Evolutionary conservation across 2,888 invertebrate genomes (phyloP).

Genomic region (Ellobium chinense): DNA sequence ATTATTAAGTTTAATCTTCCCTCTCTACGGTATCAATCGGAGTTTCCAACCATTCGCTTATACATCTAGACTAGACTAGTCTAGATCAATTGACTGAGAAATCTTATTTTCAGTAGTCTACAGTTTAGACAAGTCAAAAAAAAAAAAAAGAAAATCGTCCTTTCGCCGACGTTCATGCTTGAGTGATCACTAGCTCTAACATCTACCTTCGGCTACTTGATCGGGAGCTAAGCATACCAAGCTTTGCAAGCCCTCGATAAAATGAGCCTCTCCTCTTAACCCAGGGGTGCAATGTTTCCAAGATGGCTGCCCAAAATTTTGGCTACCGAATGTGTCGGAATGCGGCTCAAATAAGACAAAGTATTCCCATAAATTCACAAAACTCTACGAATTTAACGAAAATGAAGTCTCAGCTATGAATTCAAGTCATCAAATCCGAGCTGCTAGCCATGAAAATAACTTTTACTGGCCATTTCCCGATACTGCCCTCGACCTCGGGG

Average conservation of each 20-base stretch:
- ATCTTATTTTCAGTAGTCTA: too few species aligned
- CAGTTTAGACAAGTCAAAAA: too few species aligned
- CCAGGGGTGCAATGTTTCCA: slow-evolving; percentile 50
- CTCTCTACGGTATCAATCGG: too few species aligned
- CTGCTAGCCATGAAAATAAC: background rate
- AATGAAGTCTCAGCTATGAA: background rate
- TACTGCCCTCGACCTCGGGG: background rate
- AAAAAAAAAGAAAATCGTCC: too few species aligned
- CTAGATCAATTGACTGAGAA: too few species aligned
- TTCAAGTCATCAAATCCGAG: background rate
- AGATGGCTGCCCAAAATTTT: slow-evolving; percentile 61
- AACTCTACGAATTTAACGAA: background rate
- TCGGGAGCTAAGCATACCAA: background rate
- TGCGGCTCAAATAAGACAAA: background rate
- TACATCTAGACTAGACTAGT: too few species aligned
- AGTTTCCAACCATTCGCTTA: too few species aligned
- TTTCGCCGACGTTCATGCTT: slow-evolving; percentile 8
- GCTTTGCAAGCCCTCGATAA: background rate
- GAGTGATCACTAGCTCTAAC: slow-evolving; percentile 1
- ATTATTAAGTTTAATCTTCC: too few species aligned
- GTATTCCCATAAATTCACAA: background rate
- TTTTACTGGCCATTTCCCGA: background rate
- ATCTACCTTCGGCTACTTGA: background rate
- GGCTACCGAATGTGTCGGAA: background rate
- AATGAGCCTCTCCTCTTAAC: background rate